Evolutionary conservation across 2,888 invertebrate genomes (phyloP).

Genomic region (Chymomyza amoena): DNA sequence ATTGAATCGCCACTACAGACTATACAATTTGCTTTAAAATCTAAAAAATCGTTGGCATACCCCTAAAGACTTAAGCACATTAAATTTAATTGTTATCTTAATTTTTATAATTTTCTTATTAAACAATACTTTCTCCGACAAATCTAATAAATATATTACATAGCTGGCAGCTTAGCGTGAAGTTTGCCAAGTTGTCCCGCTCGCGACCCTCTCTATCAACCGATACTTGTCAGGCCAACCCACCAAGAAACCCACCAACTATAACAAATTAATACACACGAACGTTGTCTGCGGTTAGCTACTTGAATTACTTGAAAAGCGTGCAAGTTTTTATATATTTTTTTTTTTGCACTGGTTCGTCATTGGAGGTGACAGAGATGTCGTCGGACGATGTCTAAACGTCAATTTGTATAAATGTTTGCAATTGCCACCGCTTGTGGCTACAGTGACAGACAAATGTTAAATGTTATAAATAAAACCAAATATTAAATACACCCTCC

Average conservation of each 20-base stretch:
- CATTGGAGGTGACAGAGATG: conserved; percentile 48
- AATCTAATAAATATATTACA: not conserved
- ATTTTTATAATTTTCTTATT: too few species aligned
- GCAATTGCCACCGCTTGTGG: conserved; percentile 47
- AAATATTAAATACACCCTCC: not conserved
- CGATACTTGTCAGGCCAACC: not conserved
- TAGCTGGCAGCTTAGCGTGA: not conserved
- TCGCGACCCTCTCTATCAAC: not conserved
- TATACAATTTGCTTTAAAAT: too few species aligned
- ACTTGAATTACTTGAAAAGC: conserved; percentile 1
- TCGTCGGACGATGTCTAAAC: conserved; percentile 39
- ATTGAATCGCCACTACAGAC: too few species aligned
- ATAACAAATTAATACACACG: conserved; percentile 37
- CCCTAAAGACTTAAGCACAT: too few species aligned
- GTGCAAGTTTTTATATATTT: conserved; percentile 32
- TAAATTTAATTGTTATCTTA: too few species aligned
- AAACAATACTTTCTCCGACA: too few species aligned
- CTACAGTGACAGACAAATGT: not conserved
- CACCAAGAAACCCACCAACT: conserved; percentile 13
- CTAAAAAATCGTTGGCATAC: too few species aligned
- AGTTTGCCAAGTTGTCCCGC: not conserved
- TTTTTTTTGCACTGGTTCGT: conserved; percentile 10
- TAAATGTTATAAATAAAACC: conserved; percentile 43
- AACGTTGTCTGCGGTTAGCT: not conserved
- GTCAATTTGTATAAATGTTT: conserved; percentile 62